Evolutionary conservation across 2,113 vertebrate genomes (phyloP).

Genomic region (Camelus bactrianus): DNA sequence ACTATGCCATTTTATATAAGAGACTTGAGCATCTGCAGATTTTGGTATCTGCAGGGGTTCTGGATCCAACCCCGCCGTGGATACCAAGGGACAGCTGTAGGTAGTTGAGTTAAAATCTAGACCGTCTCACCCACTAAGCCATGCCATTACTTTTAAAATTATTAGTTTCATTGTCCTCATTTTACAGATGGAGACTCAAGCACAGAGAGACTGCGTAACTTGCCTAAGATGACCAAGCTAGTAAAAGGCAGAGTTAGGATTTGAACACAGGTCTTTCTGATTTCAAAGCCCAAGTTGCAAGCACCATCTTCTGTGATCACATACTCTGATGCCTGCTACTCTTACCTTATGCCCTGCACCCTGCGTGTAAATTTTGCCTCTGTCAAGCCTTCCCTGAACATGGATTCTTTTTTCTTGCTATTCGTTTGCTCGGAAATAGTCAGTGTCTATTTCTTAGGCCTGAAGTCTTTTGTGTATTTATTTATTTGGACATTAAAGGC

Average conservation of each 20-base stretch:
- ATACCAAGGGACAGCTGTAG: background rate
- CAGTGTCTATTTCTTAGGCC: background rate
- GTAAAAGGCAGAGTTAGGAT: background rate
- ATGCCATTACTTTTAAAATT: background rate
- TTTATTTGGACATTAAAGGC: conserved; percentile 4
- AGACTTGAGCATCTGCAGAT: background rate
- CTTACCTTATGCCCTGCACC: background rate
- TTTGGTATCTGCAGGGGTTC: background rate
- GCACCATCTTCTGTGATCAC: accelerated
- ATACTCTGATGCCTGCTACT: background rate
- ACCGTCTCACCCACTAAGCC: background rate
- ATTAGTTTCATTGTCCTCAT: background rate
- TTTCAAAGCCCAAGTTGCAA: background rate
- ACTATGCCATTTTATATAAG: background rate
- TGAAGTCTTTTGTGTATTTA: background rate
- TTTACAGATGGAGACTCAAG: background rate
- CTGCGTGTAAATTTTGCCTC: background rate
- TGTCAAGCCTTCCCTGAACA: background rate
- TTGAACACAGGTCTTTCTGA: background rate
- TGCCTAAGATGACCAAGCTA: background rate
- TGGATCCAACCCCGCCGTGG: background rate
- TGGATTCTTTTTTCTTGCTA: background rate
- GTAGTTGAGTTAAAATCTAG: background rate
- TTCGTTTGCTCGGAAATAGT: background rate
- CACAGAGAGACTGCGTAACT: background rate